Evolutionary conservation across 2,113 vertebrate genomes (phyloP), one percentile per base, ranked within the genome.

Genomic region (Dicaeum eximium): DNA sequence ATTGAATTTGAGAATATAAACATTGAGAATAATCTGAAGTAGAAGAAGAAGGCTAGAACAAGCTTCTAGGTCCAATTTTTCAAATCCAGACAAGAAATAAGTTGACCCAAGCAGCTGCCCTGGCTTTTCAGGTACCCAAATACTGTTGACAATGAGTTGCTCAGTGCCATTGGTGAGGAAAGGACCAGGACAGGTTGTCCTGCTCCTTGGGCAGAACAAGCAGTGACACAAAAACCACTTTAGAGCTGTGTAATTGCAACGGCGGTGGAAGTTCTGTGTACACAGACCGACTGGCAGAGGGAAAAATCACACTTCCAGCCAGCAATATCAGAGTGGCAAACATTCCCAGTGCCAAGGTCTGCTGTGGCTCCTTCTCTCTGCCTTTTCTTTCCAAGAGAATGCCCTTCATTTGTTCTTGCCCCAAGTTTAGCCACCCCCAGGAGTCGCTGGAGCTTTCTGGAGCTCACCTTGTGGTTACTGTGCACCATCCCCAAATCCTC

Each of bases 351-450:
- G 88, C 91, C 91, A 90, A 51, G 74, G 31, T 48, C 80, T 93
- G 72, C 62, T 44, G 72, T 48, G 58, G 58, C 92, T 89, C 88
- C 80, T 93, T 94, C 77, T 15, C 82, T 64, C 62, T 27, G 57
- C 90, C 48, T 88, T 47, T 58, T 11, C 67, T 54, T 71, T 93
- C 94, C 62, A 54, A 37, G 23, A 84, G 2, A 15, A n/a, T 40
- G 85, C 12, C 92, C 81, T 96, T 95, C 54, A 28, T 44, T 31
- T 27, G 92, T 58, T 91, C 95, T 96, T 94, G 92, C 80, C 90
- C 60, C 2, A 2, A 86, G 94, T 90, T 80, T 72, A 15, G 64
- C 1, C 1, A 33, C 44, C 13, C 73, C 38, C 64, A 77, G 38
- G 35, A 80, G 72, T 19, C 91, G 8, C 65, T 6, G 53, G 79